Percentiles rank a stretch among this genome's conserved stretches.
Conservation (phyloP, 2,888 invertebrate species). For the Portevinia maculata region DNA sequence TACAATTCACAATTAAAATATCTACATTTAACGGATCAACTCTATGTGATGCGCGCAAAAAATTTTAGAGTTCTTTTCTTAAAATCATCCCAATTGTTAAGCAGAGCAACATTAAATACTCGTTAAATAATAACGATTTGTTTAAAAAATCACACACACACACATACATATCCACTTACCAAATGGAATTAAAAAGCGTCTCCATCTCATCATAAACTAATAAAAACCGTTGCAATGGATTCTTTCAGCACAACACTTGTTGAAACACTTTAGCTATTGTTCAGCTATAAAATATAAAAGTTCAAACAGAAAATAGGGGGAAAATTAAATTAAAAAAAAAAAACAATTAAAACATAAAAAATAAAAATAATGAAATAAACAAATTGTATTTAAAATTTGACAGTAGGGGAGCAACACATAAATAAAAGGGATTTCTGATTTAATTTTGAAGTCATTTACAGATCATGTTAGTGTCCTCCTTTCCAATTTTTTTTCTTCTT, state of each 20-base stretch:
- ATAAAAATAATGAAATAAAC: constrained; percentile 59
- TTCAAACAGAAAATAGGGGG: background rate
- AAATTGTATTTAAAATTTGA: constrained; percentile 63
- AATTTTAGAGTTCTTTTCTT: too few species aligned
- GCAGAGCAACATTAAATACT: too few species aligned
- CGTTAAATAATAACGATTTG: too few species aligned
- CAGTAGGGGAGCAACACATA: constrained; percentile 62
- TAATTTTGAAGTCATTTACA: constrained; percentile 53
- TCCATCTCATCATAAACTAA: background rate
- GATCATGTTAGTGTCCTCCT: constrained; percentile 23
- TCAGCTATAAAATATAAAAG: background rate
- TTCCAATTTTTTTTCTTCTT: background rate
- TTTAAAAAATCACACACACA: too few species aligned
- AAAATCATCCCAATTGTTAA: too few species aligned
- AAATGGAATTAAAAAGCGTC: background rate
- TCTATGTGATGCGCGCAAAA: too few species aligned
- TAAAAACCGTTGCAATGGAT: background rate
- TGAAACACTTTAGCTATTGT: background rate
- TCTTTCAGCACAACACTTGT: background rate
- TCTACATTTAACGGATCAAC: too few species aligned
- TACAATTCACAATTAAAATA: too few species aligned
- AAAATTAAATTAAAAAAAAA: constrained; percentile 4
- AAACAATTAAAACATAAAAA: constrained; percentile 73
- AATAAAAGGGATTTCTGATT: constrained; percentile 29
- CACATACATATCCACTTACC: too few species aligned